A percentile compares a stretch with the other conserved stretches of the same genome.
These are phyloP conservation scores for Astur gentilis DNA, from an alignment of 2,113 vertebrate species.

Conservation along the genomic window DNA sequence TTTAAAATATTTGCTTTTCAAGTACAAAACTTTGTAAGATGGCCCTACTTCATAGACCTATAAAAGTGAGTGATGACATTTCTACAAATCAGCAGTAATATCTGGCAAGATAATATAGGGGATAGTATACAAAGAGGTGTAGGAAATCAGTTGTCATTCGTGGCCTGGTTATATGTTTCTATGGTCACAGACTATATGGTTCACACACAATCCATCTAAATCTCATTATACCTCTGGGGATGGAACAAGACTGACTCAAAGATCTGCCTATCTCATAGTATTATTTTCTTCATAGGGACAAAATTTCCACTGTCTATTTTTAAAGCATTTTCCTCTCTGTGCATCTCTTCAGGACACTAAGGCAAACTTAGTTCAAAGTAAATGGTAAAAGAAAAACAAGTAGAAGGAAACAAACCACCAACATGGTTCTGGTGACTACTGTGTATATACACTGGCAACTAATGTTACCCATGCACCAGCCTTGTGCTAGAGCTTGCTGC, in stretches of 20 bases:
- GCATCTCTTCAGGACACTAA: neutral
- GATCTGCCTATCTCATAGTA: neutral
- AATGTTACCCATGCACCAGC: neutral
- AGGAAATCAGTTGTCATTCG: neutral
- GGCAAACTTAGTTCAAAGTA: neutral
- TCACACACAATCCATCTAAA: neutral
- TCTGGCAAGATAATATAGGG: neutral
- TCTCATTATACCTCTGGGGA: neutral
- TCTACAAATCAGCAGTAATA: neutral
- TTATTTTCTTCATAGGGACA: neutral
- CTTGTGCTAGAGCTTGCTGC: neutral
- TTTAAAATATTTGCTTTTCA: neutral
- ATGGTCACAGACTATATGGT: neutral
- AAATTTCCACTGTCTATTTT: neutral
- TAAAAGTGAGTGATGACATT: neutral
- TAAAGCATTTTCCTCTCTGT: neutral
- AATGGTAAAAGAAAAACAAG: neutral
- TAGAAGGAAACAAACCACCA: neutral
- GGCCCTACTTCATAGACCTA: neutral
- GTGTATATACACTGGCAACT: neutral
- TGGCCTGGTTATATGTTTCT: neutral
- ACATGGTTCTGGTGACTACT: neutral
- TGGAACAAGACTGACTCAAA: neutral
- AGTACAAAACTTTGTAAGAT: neutral
- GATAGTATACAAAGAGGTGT: neutral